Base-by-base conservation (phyloP, 2,797 vertebrate species). In the Anas bahamensis region DNA sequence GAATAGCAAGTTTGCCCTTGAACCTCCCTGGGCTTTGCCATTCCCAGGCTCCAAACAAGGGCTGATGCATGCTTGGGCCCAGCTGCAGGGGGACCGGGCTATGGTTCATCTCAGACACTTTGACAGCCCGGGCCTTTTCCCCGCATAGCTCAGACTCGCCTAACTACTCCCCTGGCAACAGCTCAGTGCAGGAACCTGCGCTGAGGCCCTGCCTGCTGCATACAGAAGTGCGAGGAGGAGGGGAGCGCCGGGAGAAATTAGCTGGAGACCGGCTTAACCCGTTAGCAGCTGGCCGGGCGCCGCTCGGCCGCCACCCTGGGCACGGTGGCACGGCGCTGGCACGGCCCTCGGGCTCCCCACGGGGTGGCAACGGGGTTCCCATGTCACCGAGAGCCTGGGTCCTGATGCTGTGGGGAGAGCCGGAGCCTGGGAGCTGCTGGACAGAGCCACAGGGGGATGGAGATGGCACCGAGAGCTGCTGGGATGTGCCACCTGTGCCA, bases 131-230 rank as follows among this genome's bases (percentile, higher is more conserved):
- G 98, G 98, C 98, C 98, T 98, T 99, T 99, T 98, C 98, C 98
- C 98, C 94, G 98, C 99, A 99, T 99, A 98, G 98, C 98, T 98
- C 94, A 96, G 97, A 96, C 96, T 94, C 96, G 97, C 98, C 98
- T 98, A 96, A 97, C 97, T 97, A 98, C 99, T 99, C 98, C 99
- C 99, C 98, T 99, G 98, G 99, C 99, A 99, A 99, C 99, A 97
- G 98, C 97, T 96, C 98, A 97, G 98, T 97, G 91, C 97, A 74
- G 91, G 93, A 97, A 95, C 97, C 97, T 93, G 86, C 80, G 82
- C 96, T 83, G 95, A 94, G 93, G 96, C 94, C 96, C 94, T 92
- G 97, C 97, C 95, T 95, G 96, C 97, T 94, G 97, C 83, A 97
- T 97, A 96, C 96, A 95, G 95, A 97, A 97, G 96, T 95, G 93